Base-by-base conservation (phyloP, 2,113 vertebrate genomes). In the Mustela lutreola region DNA sequence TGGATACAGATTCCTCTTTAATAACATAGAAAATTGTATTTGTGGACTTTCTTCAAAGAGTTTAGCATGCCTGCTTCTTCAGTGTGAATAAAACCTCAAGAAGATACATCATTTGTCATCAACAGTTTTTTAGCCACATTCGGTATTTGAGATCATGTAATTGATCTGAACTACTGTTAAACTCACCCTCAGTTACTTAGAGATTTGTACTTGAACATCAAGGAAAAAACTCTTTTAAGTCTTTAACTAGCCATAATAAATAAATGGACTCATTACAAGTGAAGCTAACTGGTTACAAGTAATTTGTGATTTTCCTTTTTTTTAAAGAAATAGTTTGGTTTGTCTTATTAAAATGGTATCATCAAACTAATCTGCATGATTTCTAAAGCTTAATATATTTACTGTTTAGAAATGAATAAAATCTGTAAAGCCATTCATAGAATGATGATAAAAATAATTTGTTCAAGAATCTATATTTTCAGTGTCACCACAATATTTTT, bases 401-500 rank as follows among this genome's bases (percentile, higher is more conserved):
- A 45, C 67, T 89, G 6, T 89, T 96, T 28, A 97, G n/a, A 98
- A 96, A 86, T 45, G 67, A 93, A 67, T 81, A 89, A 85, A 67
- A 73, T 89, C n/a, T 95, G 1, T 94, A 18, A 93, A 87, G 31
- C 12, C 45, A 60, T 93, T 93, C 82, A 75, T 80, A 58, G 36
- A 5, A 53, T 24, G 48, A 33, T 89, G 63, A 89, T 91, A 16
- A 86, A 95, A 83, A 78, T 80, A 48, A 56, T 82, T 96, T 89
- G 10, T 79, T 14, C 9, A 31, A 62, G 50, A 92, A 26, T 81
- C 36, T 94, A 2, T 87, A 58, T 73, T 92, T 75, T 87, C 56
- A 53, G 11, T 87, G 33, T 90, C 7, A 70, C 78, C 21, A 91
- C 7, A 83, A 2, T 89, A 83, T 28, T 71, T 92, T 79, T 90